Percentiles rank a stretch among this genome's conserved stretches.
Evolutionary conservation across 2,113 vertebrate genomes (phyloP).

Genomic region (Labeo catla): DNA sequence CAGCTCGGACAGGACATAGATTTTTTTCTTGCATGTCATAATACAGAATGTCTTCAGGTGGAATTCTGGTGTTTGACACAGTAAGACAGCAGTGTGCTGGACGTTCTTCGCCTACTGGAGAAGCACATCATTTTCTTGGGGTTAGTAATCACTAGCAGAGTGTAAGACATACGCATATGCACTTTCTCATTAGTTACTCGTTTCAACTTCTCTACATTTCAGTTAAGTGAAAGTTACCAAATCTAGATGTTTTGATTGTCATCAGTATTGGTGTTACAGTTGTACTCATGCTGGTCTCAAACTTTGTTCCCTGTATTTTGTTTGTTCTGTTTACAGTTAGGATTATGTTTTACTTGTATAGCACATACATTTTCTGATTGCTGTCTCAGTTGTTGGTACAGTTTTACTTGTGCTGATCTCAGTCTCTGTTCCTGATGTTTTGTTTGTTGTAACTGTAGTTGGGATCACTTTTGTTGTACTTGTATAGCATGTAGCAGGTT

Average conservation of each 20-base stretch:
- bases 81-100: background rate
- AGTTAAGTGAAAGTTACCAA: slow-evolving; percentile 14
- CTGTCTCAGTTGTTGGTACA: no score
- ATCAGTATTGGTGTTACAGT: no score
- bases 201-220: background rate
- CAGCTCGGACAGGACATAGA: background rate
- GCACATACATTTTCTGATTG: no score
- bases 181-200: background rate
- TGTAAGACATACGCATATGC: background rate
- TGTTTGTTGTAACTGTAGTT: background rate
- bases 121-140: slow-evolving; percentile 10
- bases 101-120: background rate
- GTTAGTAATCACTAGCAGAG: background rate
- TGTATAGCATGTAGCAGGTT: background rate
- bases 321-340: no score
- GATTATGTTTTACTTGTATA: no score
- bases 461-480: background rate
- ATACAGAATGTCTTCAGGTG: fast-evolving
- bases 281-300: no score
- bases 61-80: fast-evolving
- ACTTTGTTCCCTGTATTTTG: no score
- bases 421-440: background rate
- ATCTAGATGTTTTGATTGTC: no score
- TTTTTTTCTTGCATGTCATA: background rate
- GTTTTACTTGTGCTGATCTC: background rate